A percentile compares a stretch with the other conserved stretches of the same genome.
Evolutionary conservation across 1,140 invertebrate species (phyloP).

Genomic region (Anastatus disparis): DNA sequence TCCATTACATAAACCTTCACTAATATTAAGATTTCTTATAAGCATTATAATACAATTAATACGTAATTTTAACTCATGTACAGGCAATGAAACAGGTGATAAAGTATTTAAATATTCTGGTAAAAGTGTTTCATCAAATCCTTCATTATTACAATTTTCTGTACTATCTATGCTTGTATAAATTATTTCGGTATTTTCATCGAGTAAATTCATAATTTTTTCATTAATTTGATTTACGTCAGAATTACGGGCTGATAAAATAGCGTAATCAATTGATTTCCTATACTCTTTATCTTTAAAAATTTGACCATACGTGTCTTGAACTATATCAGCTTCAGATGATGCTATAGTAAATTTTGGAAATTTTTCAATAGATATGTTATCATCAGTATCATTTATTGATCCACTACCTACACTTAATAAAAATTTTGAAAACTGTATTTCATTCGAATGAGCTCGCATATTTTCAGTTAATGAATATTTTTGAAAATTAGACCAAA

Average conservation of each 20-base stretch:
- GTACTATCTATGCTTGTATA: too few species aligned
- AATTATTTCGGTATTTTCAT: slow-evolving; percentile 26
- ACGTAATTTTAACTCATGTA: slow-evolving; percentile 20
- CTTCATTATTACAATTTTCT: slow-evolving; percentile 34
- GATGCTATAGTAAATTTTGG: slow-evolving; percentile 11
- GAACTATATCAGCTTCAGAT: not conserved
- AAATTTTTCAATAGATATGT: slow-evolving; percentile 35
- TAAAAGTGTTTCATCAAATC: slow-evolving; percentile 23
- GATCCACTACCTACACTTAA: slow-evolving; percentile 19
- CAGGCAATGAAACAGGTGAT: not conserved
- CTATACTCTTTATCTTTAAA: not conserved
- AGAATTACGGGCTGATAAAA: too few species aligned
- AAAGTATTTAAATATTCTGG: slow-evolving; percentile 27
- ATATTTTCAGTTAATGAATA: slow-evolving; percentile 35
- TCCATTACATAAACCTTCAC: slow-evolving; percentile 19
- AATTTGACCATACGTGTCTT: slow-evolving; percentile 6
- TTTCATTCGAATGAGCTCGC: not conserved
- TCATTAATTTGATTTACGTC: not conserved
- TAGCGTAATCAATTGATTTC: slow-evolving; percentile 3
- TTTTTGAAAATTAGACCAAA: slow-evolving; percentile 36
- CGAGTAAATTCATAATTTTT: slow-evolving; percentile 26
- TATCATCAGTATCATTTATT: slow-evolving; percentile 22
- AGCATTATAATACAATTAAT: slow-evolving; percentile 23
- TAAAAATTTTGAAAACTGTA: not conserved
- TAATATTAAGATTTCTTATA: too few species aligned